Evolutionary conservation across 2,797 vertebrate genomes (phyloP), one percentile per base, ranked within the genome.

Genomic region (Myotis findleyi): DNA sequence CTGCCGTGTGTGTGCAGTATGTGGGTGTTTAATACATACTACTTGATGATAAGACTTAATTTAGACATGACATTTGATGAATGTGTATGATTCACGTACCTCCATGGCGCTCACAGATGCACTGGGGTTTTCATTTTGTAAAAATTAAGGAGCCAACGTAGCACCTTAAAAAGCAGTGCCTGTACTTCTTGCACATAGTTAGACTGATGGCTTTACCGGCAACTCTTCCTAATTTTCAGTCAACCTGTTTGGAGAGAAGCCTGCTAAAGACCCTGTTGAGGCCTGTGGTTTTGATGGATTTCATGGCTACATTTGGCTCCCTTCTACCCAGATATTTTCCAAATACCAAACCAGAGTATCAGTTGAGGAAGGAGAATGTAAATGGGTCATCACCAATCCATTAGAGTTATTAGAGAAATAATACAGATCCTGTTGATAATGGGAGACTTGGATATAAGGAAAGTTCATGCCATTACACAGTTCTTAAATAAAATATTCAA

Each of bases 31-130:
- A 97, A 95, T 97, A 96, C 97, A 97, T 97, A 96, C 84, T 96
- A 75, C 83, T 95, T 95, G 89, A 85, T 96, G 87, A 89, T 93
- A 91, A 94, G 84, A 57, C 73, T 95, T 96, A 97, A 96, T 97
- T 96, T 97, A 97, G 96, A 64, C 81, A 25, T 97, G 97, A 89
- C 96, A 96, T 96, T 97, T 97, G 96, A 92, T 96, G 76, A 76
- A 62, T 90, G 68, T 73, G 72, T 88, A 80, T 97, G 94, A 97
- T 95, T 97, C 97, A 95, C 11, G 20, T 49, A 93, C 83, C 89
- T 96, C 83, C 49, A 0, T 49, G 38, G 92, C 57, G 72, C 77
- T 91, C 76, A 93, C 81, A 96, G 87, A 96, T 68, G 72, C 51
- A 71, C 66, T 95, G 51, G 44, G 64, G 9, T 87, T 95, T 97